Evolutionary conservation across 2,888 invertebrate genomes (phyloP), one percentile per base, ranked within the genome.

Genomic region (Atrina japonica): DNA sequence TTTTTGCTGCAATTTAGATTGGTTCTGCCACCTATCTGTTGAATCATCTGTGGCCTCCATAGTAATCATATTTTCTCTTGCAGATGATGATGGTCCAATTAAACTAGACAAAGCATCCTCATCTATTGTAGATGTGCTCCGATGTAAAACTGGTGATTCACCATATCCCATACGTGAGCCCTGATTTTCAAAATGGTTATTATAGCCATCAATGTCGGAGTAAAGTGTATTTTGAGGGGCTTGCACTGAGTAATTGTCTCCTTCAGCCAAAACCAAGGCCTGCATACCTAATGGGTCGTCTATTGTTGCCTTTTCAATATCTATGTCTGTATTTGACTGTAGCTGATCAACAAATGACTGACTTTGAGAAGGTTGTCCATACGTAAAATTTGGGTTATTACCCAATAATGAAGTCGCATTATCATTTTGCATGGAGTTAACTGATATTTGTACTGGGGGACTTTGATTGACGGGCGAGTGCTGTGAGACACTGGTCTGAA

Each of bases 81-180:
- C 58, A 30, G 64, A 73, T 2, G 61, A 64, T 2, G 61, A 64
- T n/a, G 77, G 75, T 61, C 77, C 76, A 77, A 85, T 82, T 53
- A 85, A 72, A 66, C 77, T 82, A 25, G 83, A 82, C 55, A 85
- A 81, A 50, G 83, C 81, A 58, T 75, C 80, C 69, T 85, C 81
- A 68, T 85, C 85, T 11, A 85, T 83, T 7, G 84, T 84, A 23
- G 84, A 81, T 1, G 76, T 66, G 3, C 43, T 53, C 21, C 47
- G 29, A 35, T 66, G 66, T 60, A 47, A 27, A 18, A 30, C 7
- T 14, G 47, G 30, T 40, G 16, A 49, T 16, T 49, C 49, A 30
- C 27, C 30, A 65, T 55, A 47, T 16, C 45, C 55, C 14, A 61
- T 30, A 29, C 30, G 29, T 9, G 35, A 11, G 11, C 56, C 56